Conservation (phyloP, 2,797 vertebrate species). For the Hylomyscus alleni region DNA sequence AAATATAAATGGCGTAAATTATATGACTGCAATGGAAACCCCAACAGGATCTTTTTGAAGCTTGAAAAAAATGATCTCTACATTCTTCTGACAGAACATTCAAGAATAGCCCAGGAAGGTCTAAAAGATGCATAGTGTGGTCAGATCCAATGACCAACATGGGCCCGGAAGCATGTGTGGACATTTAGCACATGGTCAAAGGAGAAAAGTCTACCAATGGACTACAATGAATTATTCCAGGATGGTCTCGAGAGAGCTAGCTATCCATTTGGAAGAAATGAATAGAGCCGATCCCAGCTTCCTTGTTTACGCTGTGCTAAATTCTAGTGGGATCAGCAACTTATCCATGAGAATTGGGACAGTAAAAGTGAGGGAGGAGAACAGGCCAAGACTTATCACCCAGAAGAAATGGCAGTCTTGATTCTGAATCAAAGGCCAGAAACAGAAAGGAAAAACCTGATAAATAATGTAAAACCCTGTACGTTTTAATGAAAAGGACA, state of each 20-base stretch:
- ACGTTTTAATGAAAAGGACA: conserved; percentile 25
- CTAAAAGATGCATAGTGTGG: conserved; percentile 9
- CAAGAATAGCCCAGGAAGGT: conserved; percentile 41
- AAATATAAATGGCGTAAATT: conserved; percentile 1
- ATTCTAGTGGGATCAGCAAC: conserved; percentile 68
- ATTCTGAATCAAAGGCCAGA: conserved; percentile 62
- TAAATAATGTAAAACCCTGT: conserved; percentile 54
- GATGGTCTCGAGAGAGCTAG: conserved; percentile 65
- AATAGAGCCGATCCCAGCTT: conserved; percentile 55
- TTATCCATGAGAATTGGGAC: conserved; percentile 64
- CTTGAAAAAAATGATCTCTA: conserved; percentile 49
- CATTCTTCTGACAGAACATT: conserved; percentile 51
- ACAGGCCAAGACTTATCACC: conserved; percentile 61
- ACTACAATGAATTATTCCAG: conserved; percentile 73
- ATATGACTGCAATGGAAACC: conserved; percentile 44
- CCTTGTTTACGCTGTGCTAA: conserved; percentile 64
- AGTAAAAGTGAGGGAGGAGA: conserved; percentile 55
- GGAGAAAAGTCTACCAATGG: conserved; percentile 47
- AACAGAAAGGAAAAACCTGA: conserved; percentile 54
- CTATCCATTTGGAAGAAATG: conserved; percentile 67
- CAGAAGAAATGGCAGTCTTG: conserved; percentile 49
- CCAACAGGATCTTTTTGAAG: conserved; percentile 42
- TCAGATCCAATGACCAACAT: not conserved
- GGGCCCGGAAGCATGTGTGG: not conserved
- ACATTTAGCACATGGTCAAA: conserved; percentile 54